phyloP scores from a whole-genome alignment of 2,113 vertebrate genomes.

The Chloebia gouldiae region DNA sequence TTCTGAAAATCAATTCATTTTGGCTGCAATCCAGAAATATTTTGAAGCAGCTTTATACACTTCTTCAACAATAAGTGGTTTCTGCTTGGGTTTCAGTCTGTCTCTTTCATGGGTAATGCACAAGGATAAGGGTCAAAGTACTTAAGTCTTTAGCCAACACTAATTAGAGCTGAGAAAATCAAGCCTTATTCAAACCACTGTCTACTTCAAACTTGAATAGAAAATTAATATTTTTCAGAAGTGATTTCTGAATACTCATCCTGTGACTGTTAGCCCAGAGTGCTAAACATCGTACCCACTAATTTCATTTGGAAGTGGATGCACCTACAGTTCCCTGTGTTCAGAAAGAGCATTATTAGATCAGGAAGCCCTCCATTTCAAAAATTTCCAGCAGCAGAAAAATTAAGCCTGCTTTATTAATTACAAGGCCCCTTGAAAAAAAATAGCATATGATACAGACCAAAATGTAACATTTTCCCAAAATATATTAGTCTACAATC shows the following conservation, averaged over 20 bases:
- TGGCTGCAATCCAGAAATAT: background rate
- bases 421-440: background rate
- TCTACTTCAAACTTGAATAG: background rate
- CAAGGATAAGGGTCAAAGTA: background rate
- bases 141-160: background rate
- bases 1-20: background rate
- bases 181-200: accelerated
- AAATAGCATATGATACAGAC: background rate
- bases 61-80: background rate
- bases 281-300: background rate
- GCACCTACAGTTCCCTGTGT: background rate
- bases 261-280: background rate
- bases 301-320: background rate
- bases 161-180: background rate
- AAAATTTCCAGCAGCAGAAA: background rate
- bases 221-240: background rate
- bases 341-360: background rate
- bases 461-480: background rate
- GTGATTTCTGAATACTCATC: background rate
- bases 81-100: background rate
- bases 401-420: background rate
- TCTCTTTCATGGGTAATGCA: background rate
- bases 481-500: background rate
- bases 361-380: background rate
- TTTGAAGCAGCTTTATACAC: background rate